phyloP scores from a whole-genome alignment of 2,888 invertebrate species.

The Lithophane semibrunnea region DNA sequence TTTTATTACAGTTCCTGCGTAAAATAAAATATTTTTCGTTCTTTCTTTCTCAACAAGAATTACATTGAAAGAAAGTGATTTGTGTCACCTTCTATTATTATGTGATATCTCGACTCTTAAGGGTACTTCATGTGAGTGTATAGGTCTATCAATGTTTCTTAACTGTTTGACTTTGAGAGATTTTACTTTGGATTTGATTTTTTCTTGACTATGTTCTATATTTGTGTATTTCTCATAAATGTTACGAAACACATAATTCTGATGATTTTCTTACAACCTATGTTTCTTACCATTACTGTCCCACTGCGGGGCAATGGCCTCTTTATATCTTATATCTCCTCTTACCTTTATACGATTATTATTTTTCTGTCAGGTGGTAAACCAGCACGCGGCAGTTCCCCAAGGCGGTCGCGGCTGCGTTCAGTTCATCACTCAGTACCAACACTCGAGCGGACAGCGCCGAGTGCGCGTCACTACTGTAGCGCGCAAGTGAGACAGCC shows the following conservation, averaged over 20 bases:
- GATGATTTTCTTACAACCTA: not conserved
- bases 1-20: too few species aligned
- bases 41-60: not conserved
- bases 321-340: too few species aligned
- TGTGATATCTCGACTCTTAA: too few species aligned
- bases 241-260: not conserved
- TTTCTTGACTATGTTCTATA: too few species aligned
- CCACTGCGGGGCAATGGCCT: too few species aligned
- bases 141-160: too few species aligned
- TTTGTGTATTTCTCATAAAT: not conserved
- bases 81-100: too few species aligned
- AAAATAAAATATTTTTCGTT: too few species aligned
- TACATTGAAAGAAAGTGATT: too few species aligned
- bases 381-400: slow-evolving; percentile 98
- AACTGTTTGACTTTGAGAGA: too few species aligned
- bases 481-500: slow-evolving; percentile 95
- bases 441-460: slow-evolving; percentile 98
- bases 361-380: slow-evolving; percentile 92
- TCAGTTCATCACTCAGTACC: slow-evolving; percentile 99
- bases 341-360: not conserved
- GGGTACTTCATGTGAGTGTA: too few species aligned
- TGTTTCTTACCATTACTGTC: not conserved
- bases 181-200: too few species aligned
- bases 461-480: slow-evolving; percentile 99
- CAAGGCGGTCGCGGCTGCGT: slow-evolving; percentile 99